These are phyloP conservation scores for Bombus vancouverensis DNA, from an alignment of 1,140 invertebrate species.

Conservation along the genomic window DNA sequence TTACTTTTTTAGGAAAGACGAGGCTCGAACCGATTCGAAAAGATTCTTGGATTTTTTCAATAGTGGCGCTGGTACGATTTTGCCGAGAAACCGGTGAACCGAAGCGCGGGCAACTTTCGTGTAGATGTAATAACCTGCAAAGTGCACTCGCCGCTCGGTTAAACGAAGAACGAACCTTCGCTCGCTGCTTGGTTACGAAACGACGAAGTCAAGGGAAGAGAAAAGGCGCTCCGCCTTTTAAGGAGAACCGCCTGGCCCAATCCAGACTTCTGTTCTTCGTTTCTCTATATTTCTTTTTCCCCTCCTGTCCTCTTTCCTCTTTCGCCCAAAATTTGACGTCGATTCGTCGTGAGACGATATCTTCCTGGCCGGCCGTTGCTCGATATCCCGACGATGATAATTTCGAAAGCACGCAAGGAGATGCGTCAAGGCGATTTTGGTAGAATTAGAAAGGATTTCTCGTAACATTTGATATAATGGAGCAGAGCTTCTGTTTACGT, in stretches of 20 bases:
- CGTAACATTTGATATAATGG: too few relatives aligned
- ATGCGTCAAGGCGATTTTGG: background rate
- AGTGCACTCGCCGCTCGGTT: conserved; percentile 24
- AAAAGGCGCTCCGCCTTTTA: conserved; percentile 56
- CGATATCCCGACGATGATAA: background rate
- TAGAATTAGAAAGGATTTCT: background rate
- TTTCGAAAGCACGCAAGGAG: background rate
- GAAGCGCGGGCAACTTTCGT: conserved; percentile 40
- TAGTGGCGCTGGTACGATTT: conserved; percentile 43
- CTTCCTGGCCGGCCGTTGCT: background rate
- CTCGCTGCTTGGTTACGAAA: conserved; percentile 55
- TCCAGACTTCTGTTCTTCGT: conserved; percentile 11
- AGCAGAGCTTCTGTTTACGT: too few relatives aligned
- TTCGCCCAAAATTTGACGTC: conserved; percentile 24
- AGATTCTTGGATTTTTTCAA: background rate
- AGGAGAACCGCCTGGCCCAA: conserved; percentile 46
- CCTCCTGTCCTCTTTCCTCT: too few relatives aligned
- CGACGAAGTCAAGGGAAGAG: conserved; percentile 47
- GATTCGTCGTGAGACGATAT: background rate
- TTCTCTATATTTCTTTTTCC: background rate
- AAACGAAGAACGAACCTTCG: conserved; percentile 38
- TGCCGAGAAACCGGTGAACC: conserved; percentile 52
- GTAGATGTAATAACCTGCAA: conserved; percentile 42
- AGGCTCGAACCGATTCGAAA: background rate
- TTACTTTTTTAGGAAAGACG: too few relatives aligned